Evolutionary conservation across 2,797 vertebrate genomes (phyloP).

Genomic region (Oryzias dopingdopingensis): DNA sequence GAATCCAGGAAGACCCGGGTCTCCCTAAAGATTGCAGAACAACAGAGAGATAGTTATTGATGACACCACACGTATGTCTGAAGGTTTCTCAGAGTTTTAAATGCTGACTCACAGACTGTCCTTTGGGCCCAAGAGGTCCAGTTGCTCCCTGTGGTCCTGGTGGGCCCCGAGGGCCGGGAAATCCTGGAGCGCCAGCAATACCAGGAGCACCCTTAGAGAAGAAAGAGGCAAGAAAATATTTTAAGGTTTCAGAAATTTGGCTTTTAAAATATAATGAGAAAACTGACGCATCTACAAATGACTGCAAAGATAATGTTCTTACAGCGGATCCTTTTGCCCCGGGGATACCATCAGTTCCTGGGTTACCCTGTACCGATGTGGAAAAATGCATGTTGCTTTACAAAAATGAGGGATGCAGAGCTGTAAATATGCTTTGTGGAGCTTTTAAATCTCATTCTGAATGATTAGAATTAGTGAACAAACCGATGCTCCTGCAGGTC

Average conservation of each 20-base stretch:
- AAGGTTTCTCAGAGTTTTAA: slow-evolving; percentile 4
- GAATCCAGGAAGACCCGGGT: slow-evolving; percentile 91
- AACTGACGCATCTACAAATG: background rate
- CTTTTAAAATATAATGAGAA: background rate
- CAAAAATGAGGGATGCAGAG: background rate
- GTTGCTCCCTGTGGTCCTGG: slow-evolving; percentile 96
- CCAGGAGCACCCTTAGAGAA: slow-evolving; percentile 84
- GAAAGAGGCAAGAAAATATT: background rate
- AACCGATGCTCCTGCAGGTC: slow-evolving; percentile 88
- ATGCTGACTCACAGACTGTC: slow-evolving; percentile 84
- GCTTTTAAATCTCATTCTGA: slow-evolving; percentile 48
- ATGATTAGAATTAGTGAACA: slow-evolving; percentile 17
- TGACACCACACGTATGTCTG: background rate
- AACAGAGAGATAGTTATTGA: slow-evolving; percentile 6
- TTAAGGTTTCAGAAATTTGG: too few relatives aligned
- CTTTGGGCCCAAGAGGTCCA: slow-evolving; percentile 92
- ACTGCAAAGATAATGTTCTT: slow-evolving; percentile 60
- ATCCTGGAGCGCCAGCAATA: slow-evolving; percentile 96
- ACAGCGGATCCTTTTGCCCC: slow-evolving; percentile 95
- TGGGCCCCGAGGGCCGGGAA: slow-evolving; percentile 93
- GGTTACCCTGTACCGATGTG: slow-evolving; percentile 84
- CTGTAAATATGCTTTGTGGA: background rate
- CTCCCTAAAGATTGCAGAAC: slow-evolving; percentile 78
- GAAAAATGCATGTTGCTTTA: slow-evolving; percentile 13
- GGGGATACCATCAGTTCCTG: slow-evolving; percentile 93